A percentile compares a stretch with the other conserved stretches of the same genome.
Conservation (phyloP, 2,888 invertebrate genomes). For the Charanyca ferruginea region DNA sequence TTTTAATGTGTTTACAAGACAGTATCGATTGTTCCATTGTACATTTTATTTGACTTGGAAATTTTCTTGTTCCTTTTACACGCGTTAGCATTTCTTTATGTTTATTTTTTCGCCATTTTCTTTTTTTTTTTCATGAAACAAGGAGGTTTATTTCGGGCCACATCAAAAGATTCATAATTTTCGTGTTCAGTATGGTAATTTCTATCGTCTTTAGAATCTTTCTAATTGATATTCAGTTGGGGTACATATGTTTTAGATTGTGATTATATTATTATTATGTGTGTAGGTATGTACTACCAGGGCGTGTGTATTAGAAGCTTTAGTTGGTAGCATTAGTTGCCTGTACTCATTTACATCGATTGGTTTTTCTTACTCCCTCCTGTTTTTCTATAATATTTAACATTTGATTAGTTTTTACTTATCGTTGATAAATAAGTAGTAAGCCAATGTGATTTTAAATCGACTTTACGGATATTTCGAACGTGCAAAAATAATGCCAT, state of each 20-base stretch:
- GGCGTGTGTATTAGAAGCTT: background rate
- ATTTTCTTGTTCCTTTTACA: slow-evolving; percentile 81
- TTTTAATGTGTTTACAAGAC: slow-evolving; percentile 90
- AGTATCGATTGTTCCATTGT: slow-evolving; percentile 90
- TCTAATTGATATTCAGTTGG: slow-evolving; percentile 52
- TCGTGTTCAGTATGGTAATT: slow-evolving; percentile 61
- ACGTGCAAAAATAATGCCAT: no score
- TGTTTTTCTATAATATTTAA: slow-evolving; percentile 6
- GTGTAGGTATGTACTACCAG: background rate
- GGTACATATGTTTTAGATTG: slow-evolving; percentile 52
- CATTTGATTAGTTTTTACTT: background rate
- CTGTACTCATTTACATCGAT: background rate
- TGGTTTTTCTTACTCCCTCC: background rate
- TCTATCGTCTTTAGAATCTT: slow-evolving; percentile 56
- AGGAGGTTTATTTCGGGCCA: slow-evolving; percentile 38
- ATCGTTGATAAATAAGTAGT: background rate
- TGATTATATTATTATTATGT: slow-evolving; percentile 4
- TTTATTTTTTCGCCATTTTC: slow-evolving; percentile 69
- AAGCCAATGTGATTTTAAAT: background rate
- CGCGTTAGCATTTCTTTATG: slow-evolving; percentile 75
- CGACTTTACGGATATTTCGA: no score
- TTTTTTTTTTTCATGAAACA: slow-evolving; percentile 43
- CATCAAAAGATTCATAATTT: slow-evolving; percentile 66
- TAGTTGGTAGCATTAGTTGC: background rate
- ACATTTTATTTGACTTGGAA: slow-evolving; percentile 89